These are phyloP conservation scores for Vidua macroura DNA, from an alignment of 2,113 vertebrate species.

Conservation along the genomic window DNA sequence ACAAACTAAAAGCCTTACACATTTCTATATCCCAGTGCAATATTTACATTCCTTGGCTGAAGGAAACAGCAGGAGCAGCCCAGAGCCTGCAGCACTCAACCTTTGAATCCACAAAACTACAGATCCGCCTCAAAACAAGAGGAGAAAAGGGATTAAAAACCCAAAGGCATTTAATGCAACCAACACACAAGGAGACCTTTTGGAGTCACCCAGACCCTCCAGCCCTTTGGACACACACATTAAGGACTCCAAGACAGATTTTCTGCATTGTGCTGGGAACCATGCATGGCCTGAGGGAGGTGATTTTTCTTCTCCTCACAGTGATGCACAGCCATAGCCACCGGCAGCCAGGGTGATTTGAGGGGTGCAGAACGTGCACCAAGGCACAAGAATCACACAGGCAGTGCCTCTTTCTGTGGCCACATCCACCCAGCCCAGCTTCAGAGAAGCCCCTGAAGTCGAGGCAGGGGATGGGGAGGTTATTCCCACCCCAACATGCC, in stretches of 20 bases:
- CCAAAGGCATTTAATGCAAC: background rate
- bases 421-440: background rate
- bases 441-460: rapidly evolving
- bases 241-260: background rate
- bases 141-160: background rate
- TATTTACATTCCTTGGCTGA: background rate
- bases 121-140: background rate
- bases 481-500: background rate
- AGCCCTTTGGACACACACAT: background rate
- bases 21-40: background rate
- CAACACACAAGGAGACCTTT: background rate
- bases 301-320: background rate
- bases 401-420: background rate
- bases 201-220: background rate
- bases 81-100: background rate
- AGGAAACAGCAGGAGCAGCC: background rate
- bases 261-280: background rate
- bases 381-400: background rate
- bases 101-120: background rate
- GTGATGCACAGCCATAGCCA: background rate
- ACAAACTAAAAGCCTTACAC: background rate
- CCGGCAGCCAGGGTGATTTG: background rate
- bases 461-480: background rate
- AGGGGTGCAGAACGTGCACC: rapidly evolving
- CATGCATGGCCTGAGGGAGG: rapidly evolving